These are phyloP conservation scores for Corynorhinus townsendii DNA, from an alignment of 2,113 vertebrate species.

Conservation along the genomic window DNA sequence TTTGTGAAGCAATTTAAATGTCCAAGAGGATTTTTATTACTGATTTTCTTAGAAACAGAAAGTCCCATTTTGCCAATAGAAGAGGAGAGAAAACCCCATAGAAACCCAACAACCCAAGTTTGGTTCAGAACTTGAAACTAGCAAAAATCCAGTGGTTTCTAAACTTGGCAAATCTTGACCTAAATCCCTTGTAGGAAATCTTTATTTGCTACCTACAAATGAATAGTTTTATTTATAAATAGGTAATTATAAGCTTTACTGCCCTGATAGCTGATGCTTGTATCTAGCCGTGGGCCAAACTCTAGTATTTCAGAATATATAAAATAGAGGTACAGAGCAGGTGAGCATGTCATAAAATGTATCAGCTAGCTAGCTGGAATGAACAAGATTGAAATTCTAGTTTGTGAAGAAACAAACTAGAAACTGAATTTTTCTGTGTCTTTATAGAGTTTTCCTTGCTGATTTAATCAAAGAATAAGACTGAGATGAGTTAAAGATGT, in stretches of 20 bases:
- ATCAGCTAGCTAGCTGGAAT: background rate
- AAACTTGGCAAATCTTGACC: background rate
- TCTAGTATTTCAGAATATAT: background rate
- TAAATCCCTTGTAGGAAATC: constrained; percentile 5
- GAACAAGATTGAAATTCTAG: background rate
- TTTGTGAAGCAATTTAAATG: constrained; percentile 59
- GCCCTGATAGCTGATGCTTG: background rate
- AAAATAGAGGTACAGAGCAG: background rate
- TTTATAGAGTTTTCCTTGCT: background rate
- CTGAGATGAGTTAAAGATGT: background rate
- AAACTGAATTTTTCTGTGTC: background rate
- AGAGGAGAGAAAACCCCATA: background rate
- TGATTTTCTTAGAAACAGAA: constrained; percentile 63
- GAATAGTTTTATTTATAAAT: background rate
- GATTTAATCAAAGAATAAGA: background rate
- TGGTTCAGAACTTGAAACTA: constrained; percentile 35
- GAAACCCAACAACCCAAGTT: background rate
- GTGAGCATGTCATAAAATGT: background rate
- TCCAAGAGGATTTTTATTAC: constrained; percentile 61
- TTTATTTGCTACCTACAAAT: constrained; percentile 10
- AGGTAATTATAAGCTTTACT: background rate
- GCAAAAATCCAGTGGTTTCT: background rate
- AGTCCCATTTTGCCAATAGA: constrained; percentile 32
- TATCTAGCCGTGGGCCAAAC: background rate
- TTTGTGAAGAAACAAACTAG: background rate